Percentiles rank a stretch among this genome's conserved stretches.
Conservation (phyloP, 2,888 invertebrate genomes). For the Furcula furcula region DNA sequence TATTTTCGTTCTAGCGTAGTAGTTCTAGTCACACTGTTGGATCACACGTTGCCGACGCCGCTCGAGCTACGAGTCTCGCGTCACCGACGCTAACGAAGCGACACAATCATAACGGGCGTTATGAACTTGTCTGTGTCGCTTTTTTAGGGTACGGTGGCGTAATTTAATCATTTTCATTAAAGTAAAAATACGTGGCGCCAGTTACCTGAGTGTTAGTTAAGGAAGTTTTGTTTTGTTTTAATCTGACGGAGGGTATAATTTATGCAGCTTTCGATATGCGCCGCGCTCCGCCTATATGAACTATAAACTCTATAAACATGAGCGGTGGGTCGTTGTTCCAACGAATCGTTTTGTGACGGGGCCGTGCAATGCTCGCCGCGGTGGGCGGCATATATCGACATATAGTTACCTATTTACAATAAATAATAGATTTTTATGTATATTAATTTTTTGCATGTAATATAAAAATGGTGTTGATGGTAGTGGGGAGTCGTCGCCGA, state of each 20-base stretch:
- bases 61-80: neutral
- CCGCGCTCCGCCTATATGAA: conserved; percentile 20
- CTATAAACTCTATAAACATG: neutral
- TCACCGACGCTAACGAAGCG: neutral
- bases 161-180: neutral
- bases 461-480: conserved; percentile 53
- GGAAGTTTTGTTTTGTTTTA: conserved; percentile 50
- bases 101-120: neutral
- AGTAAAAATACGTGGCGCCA: conserved; percentile 37
- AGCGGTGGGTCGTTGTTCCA: neutral
- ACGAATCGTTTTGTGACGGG: conserved; percentile 8
- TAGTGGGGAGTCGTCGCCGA: conserved; percentile 6
- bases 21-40: conserved; percentile 44
- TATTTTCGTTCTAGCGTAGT: conserved; percentile 32
- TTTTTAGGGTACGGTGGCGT: neutral
- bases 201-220: conserved; percentile 66
- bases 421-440: conserved; percentile 57
- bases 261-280: conserved; percentile 54
- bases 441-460: conserved; percentile 60
- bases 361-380: conserved; percentile 26
- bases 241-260: conserved; percentile 45
- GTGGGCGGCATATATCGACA: conserved; percentile 44
- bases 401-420: conserved; percentile 67
- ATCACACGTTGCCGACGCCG: conserved; percentile 24
- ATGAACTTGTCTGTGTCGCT: neutral